A percentile compares a stretch with the other conserved stretches of the same genome.
Conservation (phyloP, 2,888 invertebrate species). For the Epinotia nisella region DNA sequence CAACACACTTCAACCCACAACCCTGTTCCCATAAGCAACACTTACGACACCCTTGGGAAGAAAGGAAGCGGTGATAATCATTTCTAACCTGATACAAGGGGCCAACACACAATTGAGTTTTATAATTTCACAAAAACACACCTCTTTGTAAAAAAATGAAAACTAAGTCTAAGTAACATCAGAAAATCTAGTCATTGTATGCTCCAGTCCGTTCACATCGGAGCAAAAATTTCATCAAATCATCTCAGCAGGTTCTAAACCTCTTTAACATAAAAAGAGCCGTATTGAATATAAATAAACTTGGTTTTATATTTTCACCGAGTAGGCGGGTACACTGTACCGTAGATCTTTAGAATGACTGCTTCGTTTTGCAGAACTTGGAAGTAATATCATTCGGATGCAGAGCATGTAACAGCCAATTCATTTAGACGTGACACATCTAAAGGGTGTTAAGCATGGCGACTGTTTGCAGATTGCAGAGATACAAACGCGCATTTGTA, state of each 20-base stretch:
- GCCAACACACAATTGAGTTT: too few relatives aligned
- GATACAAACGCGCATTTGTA: too few relatives aligned
- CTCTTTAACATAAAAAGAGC: neutral
- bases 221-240: neutral
- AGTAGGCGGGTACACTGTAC: neutral
- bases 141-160: neutral
- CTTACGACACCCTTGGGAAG: too few relatives aligned
- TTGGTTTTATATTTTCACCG: neutral
- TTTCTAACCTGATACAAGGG: too few relatives aligned
- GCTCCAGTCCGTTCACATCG: neutral
- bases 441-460: too few relatives aligned
- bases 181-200: neutral
- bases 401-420: slow-evolving; percentile 3
- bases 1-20: too few relatives aligned
- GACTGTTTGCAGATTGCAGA: too few relatives aligned
- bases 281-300: neutral
- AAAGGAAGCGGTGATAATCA: too few relatives aligned
- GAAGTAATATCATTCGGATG: neutral
- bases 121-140: neutral
- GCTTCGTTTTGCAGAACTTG: neutral
- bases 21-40: too few relatives aligned
- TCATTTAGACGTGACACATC: neutral
- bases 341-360: slow-evolving; percentile 3
- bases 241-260: neutral
- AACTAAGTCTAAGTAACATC: neutral